phyloP scores from a whole-genome alignment of 2,888 invertebrate species.

The Metacarcinus magister region DNA sequence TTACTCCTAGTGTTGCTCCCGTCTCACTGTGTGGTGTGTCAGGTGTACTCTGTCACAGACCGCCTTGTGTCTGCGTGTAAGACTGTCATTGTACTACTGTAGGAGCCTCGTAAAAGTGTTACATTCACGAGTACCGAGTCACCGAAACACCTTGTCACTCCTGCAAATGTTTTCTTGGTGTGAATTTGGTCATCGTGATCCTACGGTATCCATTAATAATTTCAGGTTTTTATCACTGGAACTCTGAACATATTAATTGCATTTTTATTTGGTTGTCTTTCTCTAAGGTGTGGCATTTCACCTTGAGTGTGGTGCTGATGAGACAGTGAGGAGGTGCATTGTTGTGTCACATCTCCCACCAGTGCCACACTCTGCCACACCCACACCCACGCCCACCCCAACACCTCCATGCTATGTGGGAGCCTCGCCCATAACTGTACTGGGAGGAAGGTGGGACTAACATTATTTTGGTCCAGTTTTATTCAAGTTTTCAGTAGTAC shows the following conservation, averaged over 20 bases:
- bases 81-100: background rate
- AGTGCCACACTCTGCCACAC: background rate
- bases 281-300: background rate
- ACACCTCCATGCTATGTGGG: background rate
- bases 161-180: background rate
- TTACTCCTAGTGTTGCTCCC: background rate
- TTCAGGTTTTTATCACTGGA: background rate
- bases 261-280: constrained; percentile 2
- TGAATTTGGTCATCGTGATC: background rate
- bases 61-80: background rate
- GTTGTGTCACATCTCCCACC: background rate
- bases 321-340: background rate
- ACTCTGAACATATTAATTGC: background rate
- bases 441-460: background rate
- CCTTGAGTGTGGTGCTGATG: background rate
- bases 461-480: background rate
- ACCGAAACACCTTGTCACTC: background rate
- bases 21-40: background rate
- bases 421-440: background rate
- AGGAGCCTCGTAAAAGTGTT: background rate
- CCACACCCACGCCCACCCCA: background rate
- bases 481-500: background rate
- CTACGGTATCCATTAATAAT: background rate
- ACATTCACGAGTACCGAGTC: background rate
- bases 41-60: background rate